Conservation (phyloP, 2,113 vertebrate genomes). For the Ameiurus melas region DNA sequence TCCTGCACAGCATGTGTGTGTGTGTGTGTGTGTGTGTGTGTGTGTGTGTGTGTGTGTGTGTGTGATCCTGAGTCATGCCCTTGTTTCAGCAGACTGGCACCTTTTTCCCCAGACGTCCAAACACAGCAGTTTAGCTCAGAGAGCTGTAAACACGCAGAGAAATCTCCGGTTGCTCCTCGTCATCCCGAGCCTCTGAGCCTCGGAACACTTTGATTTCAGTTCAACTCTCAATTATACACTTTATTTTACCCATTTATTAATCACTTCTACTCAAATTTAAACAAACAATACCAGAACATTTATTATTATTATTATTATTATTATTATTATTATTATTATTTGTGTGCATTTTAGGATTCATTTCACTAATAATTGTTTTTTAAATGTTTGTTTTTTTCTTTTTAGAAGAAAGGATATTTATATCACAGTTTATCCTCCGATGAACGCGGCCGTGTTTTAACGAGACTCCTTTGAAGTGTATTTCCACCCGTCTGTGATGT, state of each 20-base stretch:
- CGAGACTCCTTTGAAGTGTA: no score
- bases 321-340: no score
- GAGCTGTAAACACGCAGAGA: not conserved
- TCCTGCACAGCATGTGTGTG: slow-evolving; percentile 16
- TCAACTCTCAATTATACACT: not conserved
- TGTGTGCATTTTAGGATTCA: no score
- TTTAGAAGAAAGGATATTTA: no score
- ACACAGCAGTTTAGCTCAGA: not conserved
- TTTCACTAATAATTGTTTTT: no score
- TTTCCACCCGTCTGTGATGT: no score
- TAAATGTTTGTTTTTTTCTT: no score
- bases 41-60: slow-evolving; percentile 6
- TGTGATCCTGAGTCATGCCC: slow-evolving; percentile 34
- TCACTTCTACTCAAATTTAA: not conserved
- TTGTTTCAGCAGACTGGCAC: slow-evolving; percentile 24
- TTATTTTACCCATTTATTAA: not conserved
- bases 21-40: no score
- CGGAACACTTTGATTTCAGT: not conserved
- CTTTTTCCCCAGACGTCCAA: not conserved
- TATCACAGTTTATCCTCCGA: no score
- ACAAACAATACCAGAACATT: not conserved
- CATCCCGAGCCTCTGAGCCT: not conserved
- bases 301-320: no score
- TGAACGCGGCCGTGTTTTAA: no score
- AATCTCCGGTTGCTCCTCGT: slow-evolving; percentile 3